These are phyloP conservation scores for Coreius guichenoti DNA, from an alignment of 2,797 vertebrate species.

Conservation along the genomic window DNA sequence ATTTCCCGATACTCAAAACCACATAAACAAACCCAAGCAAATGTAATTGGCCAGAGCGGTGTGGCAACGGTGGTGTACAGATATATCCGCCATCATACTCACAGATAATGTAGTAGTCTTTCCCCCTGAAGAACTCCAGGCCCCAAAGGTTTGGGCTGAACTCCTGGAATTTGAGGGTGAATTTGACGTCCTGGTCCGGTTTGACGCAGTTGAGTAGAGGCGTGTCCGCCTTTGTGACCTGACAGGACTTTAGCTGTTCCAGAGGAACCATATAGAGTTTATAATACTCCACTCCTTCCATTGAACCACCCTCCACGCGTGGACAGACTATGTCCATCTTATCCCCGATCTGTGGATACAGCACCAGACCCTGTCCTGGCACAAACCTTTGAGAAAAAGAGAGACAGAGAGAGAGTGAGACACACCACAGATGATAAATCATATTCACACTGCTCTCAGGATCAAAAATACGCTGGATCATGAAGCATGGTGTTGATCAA, in stretches of 20 bases:
- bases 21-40: slow-evolving; percentile 27
- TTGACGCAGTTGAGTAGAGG: slow-evolving; percentile 97
- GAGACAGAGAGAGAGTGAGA: slow-evolving; percentile 62
- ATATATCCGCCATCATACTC: slow-evolving; percentile 74
- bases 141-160: slow-evolving; percentile 99
- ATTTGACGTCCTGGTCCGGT: slow-evolving; percentile 98
- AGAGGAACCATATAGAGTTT: slow-evolving; percentile 98
- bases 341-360: slow-evolving; percentile 98
- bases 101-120: slow-evolving; percentile 99
- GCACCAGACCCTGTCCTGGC: slow-evolving; percentile 94
- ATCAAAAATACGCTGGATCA: slow-evolving; percentile 43
- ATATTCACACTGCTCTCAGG: not conserved
- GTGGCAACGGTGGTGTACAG: not conserved
- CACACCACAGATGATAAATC: slow-evolving; percentile 7
- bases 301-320: slow-evolving; percentile 89
- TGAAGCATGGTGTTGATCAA: slow-evolving; percentile 40
- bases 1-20: slow-evolving; percentile 21
- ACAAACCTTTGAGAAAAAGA: slow-evolving; percentile 83
- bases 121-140: slow-evolving; percentile 96
- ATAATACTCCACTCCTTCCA: slow-evolving; percentile 93
- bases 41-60: not conserved
- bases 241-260: slow-evolving; percentile 95
- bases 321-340: slow-evolving; percentile 99
- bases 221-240: slow-evolving; percentile 94
- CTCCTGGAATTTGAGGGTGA: slow-evolving; percentile 99